Percentiles rank a stretch among this genome's conserved stretches.
phyloP scores from a whole-genome alignment of 2,797 vertebrate genomes.

The Crenichthys baileyi region DNA sequence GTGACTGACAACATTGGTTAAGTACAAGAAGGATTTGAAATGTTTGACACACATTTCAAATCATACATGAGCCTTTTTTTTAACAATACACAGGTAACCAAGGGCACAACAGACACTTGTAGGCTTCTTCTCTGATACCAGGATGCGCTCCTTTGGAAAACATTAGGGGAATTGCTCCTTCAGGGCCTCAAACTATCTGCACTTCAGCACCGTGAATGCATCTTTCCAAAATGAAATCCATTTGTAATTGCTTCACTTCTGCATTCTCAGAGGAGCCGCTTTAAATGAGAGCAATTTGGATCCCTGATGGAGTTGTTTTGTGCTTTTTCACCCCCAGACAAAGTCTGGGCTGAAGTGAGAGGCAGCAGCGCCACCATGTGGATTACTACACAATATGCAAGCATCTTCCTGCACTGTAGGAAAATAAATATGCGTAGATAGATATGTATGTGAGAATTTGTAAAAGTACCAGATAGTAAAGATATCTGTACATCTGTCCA shows the following conservation, averaged over 20 bases:
- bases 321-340: neutral
- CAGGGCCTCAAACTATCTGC: slow-evolving; percentile 55
- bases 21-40: neutral
- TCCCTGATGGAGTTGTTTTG: slow-evolving; percentile 46
- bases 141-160: slow-evolving; percentile 52
- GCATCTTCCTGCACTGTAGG: slow-evolving; percentile 45
- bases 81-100: slow-evolving; percentile 11
- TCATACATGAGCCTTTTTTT: slow-evolving; percentile 6
- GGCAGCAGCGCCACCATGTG: slow-evolving; percentile 65
- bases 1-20: neutral
- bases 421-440: slow-evolving; percentile 25
- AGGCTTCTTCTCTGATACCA: slow-evolving; percentile 17
- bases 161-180: slow-evolving; percentile 56
- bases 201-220: slow-evolving; percentile 31
- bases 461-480: neutral
- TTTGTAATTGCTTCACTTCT: slow-evolving; percentile 57
- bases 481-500: neutral
- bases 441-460: neutral
- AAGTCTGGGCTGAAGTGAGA: slow-evolving; percentile 22
- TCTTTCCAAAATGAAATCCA: slow-evolving; percentile 63
- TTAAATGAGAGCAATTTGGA: slow-evolving; percentile 64
- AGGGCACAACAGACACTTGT: slow-evolving; percentile 24
- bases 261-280: slow-evolving; percentile 53
- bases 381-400: slow-evolving; percentile 16
- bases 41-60: neutral